These are phyloP conservation scores for Ctenodactylus gundi DNA, from an alignment of 2,113 vertebrate genomes.

Conservation along the genomic window DNA sequence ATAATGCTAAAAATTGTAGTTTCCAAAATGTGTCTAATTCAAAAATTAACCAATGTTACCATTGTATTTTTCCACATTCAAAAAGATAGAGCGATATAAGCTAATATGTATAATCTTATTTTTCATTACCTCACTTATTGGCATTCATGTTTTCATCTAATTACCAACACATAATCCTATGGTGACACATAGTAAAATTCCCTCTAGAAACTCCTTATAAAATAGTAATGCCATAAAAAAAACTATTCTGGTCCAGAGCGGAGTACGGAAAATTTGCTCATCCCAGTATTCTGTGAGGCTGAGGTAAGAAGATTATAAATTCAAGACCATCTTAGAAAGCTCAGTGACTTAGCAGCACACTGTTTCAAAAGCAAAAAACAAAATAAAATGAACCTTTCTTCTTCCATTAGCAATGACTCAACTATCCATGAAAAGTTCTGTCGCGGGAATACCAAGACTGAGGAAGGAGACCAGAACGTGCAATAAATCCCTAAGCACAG, in stretches of 20 bases:
- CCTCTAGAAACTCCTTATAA: slow-evolving; percentile 8
- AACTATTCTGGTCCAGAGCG: neutral
- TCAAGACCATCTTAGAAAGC: neutral
- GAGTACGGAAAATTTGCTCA: neutral
- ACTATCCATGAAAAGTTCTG: neutral
- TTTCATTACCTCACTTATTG: neutral
- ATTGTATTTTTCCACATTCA: slow-evolving; percentile 22
- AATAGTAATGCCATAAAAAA: neutral
- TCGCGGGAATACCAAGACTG: neutral
- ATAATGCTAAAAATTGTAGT: slow-evolving; percentile 12
- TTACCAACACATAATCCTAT: neutral
- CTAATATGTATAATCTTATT: neutral
- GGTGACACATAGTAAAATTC: neutral
- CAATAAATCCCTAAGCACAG: neutral
- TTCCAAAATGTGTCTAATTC: neutral
- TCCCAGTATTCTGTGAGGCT: neutral
- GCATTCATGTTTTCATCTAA: slow-evolving; percentile 30
- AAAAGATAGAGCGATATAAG: neutral
- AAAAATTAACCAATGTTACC: slow-evolving; percentile 5
- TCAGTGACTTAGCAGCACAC: neutral
- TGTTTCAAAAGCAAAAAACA: neutral
- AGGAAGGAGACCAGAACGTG: neutral
- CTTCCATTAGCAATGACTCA: neutral
- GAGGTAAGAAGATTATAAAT: neutral
- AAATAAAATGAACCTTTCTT: neutral